Conservation (phyloP, 1,140 invertebrate species). For the Sogatella furcifera region DNA sequence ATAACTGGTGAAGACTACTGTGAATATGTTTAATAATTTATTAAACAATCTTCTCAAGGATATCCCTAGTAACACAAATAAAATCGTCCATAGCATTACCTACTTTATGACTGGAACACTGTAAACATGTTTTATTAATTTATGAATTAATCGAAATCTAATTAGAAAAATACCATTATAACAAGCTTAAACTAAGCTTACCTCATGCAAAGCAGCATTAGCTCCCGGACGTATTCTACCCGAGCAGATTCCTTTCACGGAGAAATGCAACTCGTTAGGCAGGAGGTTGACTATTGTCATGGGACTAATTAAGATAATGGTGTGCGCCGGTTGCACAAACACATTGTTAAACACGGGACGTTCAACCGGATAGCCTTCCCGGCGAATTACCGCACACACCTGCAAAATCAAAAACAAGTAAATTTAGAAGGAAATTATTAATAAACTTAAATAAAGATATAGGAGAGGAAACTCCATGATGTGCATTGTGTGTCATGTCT, state of each 20-base stretch:
- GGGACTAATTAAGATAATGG: conserved; percentile 70
- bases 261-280: conserved; percentile 58
- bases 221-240: conserved; percentile 46
- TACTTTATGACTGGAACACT: too few species aligned
- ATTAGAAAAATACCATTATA: too few species aligned
- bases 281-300: conserved; percentile 69
- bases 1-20: too few species aligned
- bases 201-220: conserved; percentile 23
- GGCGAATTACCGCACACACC: conserved; percentile 65
- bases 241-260: conserved; percentile 23
- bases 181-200: neutral
- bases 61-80: too few species aligned
- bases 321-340: conserved; percentile 64
- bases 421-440: neutral
- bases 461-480: neutral
- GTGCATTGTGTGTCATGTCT: neutral
- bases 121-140: too few species aligned
- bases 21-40: too few species aligned
- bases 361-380: conserved; percentile 70
- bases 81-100: too few species aligned
- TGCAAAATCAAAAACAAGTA: conserved; percentile 34
- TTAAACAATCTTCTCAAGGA: too few species aligned
- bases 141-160: too few species aligned
- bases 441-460: too few species aligned
- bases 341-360: conserved; percentile 24